Evolutionary conservation across 23 tunicate genomes (phyloP).

Genomic region (Botrylloides violaceus): DNA sequence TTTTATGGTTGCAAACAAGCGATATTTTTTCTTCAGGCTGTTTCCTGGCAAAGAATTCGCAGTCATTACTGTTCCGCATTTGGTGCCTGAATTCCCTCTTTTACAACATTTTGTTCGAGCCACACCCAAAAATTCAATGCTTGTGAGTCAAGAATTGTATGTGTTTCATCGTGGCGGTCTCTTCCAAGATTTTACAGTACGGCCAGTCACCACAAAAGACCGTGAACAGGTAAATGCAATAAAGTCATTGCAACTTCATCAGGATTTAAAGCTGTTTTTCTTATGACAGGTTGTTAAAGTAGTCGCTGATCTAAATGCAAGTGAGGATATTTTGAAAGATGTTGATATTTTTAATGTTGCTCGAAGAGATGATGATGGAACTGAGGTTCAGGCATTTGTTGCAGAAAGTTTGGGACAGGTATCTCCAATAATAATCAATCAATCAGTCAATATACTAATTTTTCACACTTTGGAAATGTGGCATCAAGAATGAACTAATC

Average conservation of each 20-base stretch:
- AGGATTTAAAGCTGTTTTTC: background rate
- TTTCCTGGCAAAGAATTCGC: slow-evolving; percentile 83
- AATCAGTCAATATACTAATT: too few species aligned
- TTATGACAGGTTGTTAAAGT: slow-evolving; percentile 40
- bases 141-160: slow-evolving; percentile 79
- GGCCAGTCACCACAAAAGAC: slow-evolving; percentile 49
- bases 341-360: slow-evolving; percentile 51
- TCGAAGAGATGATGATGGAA: slow-evolving; percentile 60
- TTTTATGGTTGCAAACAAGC: too few species aligned
- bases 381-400: slow-evolving; percentile 80
- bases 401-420: slow-evolving; percentile 84
- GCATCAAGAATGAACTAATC: too few species aligned
- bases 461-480: too few species aligned
- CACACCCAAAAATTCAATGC: slow-evolving; percentile 40
- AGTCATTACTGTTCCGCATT: slow-evolving; percentile 70
- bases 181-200: slow-evolving; percentile 36
- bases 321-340: slow-evolving; percentile 46
- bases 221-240: slow-evolving; percentile 29
- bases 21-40: slow-evolving; percentile 29
- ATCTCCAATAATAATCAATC: too few species aligned
- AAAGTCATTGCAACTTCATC: too few species aligned
- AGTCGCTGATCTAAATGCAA: slow-evolving; percentile 22
- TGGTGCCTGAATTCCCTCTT: slow-evolving; percentile 89
- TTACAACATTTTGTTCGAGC: slow-evolving; percentile 84
- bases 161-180: slow-evolving; percentile 79